Percentiles rank a stretch among this genome's conserved stretches.
These are phyloP conservation scores for Thalassoma bifasciatum DNA, from an alignment of 2,113 vertebrate species.

Conservation along the genomic window DNA sequence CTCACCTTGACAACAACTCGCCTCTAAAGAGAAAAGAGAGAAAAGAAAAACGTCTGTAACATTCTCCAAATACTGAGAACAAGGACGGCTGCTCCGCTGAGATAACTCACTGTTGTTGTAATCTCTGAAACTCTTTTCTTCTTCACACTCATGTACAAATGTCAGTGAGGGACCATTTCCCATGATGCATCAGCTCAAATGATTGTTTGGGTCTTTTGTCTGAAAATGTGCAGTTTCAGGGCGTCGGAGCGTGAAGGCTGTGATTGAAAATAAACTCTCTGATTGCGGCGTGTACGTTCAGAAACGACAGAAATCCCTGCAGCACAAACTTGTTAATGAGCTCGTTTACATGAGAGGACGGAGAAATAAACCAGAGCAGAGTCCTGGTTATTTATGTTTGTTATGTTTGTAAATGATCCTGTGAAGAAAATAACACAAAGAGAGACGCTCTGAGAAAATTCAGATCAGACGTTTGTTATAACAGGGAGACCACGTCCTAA, in stretches of 20 bases:
- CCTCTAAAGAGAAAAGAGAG: neutral
- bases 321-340: slow-evolving; percentile 37
- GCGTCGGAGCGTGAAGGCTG: neutral
- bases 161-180: slow-evolving; percentile 1
- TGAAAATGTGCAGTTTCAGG: neutral
- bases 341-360: slow-evolving; percentile 29
- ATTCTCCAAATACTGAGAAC: slow-evolving; percentile 12
- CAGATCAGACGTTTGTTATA: too few relatives aligned
- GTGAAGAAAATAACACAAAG: neutral
- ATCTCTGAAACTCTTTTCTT: slow-evolving; percentile 7
- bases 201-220: neutral
- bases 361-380: slow-evolving; percentile 15
- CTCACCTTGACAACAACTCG: slow-evolving; percentile 17
- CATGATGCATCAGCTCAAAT: neutral
- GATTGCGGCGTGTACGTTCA: slow-evolving; percentile 39
- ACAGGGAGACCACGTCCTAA: too few relatives aligned
- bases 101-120: neutral
- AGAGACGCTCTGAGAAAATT: neutral
- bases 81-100: slow-evolving; percentile 14
- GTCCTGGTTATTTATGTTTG: neutral
- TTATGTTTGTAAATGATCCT: slow-evolving; percentile 16
- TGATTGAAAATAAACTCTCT: slow-evolving; percentile 12
- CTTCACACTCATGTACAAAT: too few relatives aligned
- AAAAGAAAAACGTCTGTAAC: neutral
- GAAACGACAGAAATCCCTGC: slow-evolving; percentile 19